Evolutionary conservation across 2,113 vertebrate genomes (phyloP).

Genomic region (Clupea harengus): DNA sequence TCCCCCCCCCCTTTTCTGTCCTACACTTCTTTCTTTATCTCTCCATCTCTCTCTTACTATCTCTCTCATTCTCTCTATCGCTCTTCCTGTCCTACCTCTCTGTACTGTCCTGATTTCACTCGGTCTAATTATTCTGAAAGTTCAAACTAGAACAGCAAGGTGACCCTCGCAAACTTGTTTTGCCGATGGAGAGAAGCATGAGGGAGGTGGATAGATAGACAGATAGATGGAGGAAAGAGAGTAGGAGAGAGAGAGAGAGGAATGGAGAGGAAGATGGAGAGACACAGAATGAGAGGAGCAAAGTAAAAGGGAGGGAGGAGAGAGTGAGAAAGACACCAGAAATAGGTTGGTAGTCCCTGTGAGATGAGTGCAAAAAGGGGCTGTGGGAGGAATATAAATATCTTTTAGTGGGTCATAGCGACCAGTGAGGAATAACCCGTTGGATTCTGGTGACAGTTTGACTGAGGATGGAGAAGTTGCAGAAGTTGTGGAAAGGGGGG

Average conservation of each 20-base stretch:
- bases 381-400: constrained; percentile 57
- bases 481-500: background rate
- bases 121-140: constrained; percentile 64
- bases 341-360: constrained; percentile 59
- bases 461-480: constrained; percentile 29
- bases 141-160: constrained; percentile 62
- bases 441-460: constrained; percentile 25
- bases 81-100: background rate
- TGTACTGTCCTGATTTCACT: constrained; percentile 66
- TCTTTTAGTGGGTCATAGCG: constrained; percentile 64
- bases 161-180: constrained; percentile 70
- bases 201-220: constrained; percentile 1
- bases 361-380: constrained; percentile 55
- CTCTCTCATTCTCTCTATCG: background rate
- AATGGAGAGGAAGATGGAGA: background rate
- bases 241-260: background rate
- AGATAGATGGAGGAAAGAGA: background rate
- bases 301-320: constrained; percentile 45
- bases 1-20: background rate
- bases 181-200: background rate
- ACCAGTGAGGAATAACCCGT: constrained; percentile 49
- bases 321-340: constrained; percentile 55
- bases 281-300: background rate
- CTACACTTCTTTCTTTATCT: background rate
- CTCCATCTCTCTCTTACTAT: too few relatives aligned